These are phyloP conservation scores for Petrolisthes cinctipes DNA, from an alignment of 2,888 invertebrate species.

Conservation along the genomic window DNA sequence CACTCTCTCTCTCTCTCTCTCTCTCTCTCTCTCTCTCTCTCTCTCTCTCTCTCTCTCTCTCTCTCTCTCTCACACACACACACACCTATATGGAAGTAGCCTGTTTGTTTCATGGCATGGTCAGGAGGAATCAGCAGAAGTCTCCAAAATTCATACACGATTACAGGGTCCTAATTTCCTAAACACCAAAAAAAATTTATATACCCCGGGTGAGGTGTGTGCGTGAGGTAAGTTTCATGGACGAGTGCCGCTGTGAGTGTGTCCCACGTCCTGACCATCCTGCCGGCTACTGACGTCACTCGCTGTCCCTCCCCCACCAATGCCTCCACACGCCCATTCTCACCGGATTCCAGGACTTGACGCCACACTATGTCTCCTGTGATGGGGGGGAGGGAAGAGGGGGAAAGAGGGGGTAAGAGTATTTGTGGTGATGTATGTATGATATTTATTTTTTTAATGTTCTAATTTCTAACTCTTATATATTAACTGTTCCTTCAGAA, in stretches of 20 bases:
- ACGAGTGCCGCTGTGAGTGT: conserved; percentile 75
- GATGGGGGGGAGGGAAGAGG: not conserved
- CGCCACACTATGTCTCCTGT: conserved; percentile 85
- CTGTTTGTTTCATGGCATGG: no score
- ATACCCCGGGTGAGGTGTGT: conserved; percentile 44
- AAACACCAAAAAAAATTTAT: not conserved
- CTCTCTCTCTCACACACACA: no score
- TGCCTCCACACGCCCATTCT: conserved; percentile 76
- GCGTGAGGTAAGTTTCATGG: conserved; percentile 66
- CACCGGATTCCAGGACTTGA: conserved; percentile 80
- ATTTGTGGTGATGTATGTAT: not conserved
- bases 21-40: no score
- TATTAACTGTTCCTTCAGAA: no score
- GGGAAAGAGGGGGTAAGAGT: not conserved
- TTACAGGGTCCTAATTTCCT: no score
- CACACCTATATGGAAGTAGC: no score
- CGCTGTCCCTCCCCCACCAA: conserved; percentile 73
- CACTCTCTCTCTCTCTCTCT: no score
- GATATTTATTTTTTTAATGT: no score
- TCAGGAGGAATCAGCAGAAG: no score
- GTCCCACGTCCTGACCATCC: conserved; percentile 81
- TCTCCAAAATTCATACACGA: no score
- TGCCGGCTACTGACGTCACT: conserved; percentile 80
- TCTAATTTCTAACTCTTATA: no score
- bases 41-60: no score